These are phyloP conservation scores for Lithophane ornitopus DNA, from an alignment of 2,888 invertebrate genomes.

Conservation along the genomic window DNA sequence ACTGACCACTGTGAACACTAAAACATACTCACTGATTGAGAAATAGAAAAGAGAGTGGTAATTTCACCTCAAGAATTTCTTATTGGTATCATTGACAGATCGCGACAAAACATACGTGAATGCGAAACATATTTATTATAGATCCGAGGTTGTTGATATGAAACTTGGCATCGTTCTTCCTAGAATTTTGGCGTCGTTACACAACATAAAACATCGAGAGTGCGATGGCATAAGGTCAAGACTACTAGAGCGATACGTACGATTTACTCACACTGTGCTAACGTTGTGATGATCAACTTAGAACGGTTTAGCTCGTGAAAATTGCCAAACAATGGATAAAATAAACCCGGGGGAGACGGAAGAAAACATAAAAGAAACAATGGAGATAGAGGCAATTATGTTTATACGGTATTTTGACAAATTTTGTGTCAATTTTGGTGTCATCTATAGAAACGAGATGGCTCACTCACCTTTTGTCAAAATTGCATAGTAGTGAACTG, in stretches of 20 bases:
- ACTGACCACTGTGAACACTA: conserved; percentile 51
- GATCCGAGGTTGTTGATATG: conserved; percentile 72
- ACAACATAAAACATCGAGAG: conserved; percentile 85
- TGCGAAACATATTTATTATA: conserved; percentile 67
- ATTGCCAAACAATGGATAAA: conserved; percentile 72
- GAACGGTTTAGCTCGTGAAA: conserved; percentile 52
- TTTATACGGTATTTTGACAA: conserved; percentile 89
- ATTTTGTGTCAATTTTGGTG: conserved; percentile 82
- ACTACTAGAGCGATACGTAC: conserved; percentile 79
- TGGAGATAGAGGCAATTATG: conserved; percentile 80
- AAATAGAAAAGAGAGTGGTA: conserved; percentile 65
- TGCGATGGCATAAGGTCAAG: conserved; percentile 87
- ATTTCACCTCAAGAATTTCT: conserved; percentile 71
- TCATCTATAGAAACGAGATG: conserved; percentile 68
- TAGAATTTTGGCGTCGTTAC: conserved; percentile 87
- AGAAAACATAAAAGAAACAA: conserved; percentile 85
- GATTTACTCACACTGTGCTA: conserved; percentile 74
- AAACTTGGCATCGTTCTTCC: conserved; percentile 84
- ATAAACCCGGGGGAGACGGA: conserved; percentile 77
- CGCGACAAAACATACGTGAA: conserved; percentile 63
- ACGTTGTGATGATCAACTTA: conserved; percentile 54
- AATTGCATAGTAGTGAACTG: conserved; percentile 4
- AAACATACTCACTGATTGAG: conserved; percentile 40
- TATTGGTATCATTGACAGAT: conserved; percentile 67
- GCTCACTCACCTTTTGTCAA: conserved; percentile 64